phyloP scores from a whole-genome alignment of 1,140 invertebrate genomes.

The Adoxophyes honmai region DNA sequence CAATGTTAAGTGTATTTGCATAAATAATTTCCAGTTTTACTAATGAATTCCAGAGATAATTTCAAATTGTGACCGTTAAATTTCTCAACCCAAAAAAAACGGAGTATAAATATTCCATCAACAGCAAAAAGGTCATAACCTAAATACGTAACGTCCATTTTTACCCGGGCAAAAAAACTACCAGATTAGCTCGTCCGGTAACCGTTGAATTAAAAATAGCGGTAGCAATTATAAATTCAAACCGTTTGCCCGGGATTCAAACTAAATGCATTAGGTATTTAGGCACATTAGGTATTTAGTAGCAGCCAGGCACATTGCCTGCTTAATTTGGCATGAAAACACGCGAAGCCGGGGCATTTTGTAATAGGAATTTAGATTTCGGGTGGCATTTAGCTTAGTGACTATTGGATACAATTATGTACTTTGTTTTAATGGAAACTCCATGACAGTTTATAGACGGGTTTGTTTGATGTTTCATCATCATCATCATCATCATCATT shows the following conservation, averaged over 20 bases:
- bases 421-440: too few species aligned
- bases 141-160: neutral
- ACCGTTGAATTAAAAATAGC: slow-evolving; percentile 9
- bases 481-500: too few species aligned
- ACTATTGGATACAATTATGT: too few species aligned
- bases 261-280: slow-evolving; percentile 52
- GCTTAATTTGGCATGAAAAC: slow-evolving; percentile 56
- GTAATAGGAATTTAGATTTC: neutral
- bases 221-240: slow-evolving; percentile 44
- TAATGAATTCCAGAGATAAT: too few species aligned
- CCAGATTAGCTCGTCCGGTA: slow-evolving; percentile 2
- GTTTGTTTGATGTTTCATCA: too few species aligned
- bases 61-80: too few species aligned
- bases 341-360: slow-evolving; percentile 27
- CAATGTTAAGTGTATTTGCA: too few species aligned
- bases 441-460: too few species aligned
- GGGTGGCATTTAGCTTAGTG: neutral
- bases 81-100: too few species aligned
- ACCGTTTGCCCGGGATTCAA: slow-evolving; percentile 38
- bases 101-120: neutral
- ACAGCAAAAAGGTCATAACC: slow-evolving; percentile 3
- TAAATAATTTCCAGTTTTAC: too few species aligned
- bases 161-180: slow-evolving; percentile 6
- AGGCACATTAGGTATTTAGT: slow-evolving; percentile 20
- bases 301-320: slow-evolving; percentile 35